Evolutionary conservation across 2,113 vertebrate genomes (phyloP).

Genomic region (Otus sunia): DNA sequence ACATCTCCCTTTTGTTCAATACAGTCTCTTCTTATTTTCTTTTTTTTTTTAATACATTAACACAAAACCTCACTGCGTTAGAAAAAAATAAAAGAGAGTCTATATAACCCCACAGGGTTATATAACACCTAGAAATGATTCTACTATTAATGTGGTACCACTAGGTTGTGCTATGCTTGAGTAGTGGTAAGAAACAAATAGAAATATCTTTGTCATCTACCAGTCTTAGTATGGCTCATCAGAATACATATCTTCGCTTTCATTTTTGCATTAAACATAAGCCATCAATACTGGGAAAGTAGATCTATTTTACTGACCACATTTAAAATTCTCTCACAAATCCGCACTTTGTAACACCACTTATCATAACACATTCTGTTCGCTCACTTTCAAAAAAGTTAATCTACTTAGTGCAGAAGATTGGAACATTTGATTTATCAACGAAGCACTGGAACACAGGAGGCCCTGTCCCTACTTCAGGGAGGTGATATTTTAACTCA

Average conservation of each 20-base stretch:
- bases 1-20: background rate
- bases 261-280: background rate
- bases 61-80: background rate
- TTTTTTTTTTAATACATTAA: background rate
- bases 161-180: background rate
- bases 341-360: background rate
- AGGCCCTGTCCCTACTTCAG: background rate
- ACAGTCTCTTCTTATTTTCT: background rate
- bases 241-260: background rate
- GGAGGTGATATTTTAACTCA: background rate
- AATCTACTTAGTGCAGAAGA: background rate
- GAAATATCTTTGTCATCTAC: background rate
- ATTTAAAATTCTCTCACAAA: background rate
- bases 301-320: background rate
- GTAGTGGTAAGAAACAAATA: background rate
- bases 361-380: background rate
- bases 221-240: background rate
- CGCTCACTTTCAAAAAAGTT: background rate
- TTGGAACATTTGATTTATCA: background rate
- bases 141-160: background rate
- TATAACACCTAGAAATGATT: background rate
- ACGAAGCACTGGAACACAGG: background rate
- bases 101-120: background rate
- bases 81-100: background rate
- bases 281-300: background rate